phyloP scores from a whole-genome alignment of 1,140 invertebrate species.

The Mycetomoellerius zeteki region DNA sequence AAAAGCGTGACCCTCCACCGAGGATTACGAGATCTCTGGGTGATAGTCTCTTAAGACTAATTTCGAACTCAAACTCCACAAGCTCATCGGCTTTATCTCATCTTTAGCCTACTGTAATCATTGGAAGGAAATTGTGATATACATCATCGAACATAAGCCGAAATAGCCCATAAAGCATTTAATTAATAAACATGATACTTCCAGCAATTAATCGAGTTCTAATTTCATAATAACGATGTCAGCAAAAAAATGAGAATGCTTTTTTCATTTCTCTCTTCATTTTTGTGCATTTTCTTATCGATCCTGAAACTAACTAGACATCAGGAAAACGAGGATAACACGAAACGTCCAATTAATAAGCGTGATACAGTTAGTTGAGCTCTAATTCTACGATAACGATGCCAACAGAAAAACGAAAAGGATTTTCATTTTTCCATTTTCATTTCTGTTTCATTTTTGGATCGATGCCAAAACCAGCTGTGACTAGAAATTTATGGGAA shows the following conservation, averaged over 20 bases:
- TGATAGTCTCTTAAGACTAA: slow-evolving; percentile 40
- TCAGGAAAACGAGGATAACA: neutral
- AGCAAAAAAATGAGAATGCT: neutral
- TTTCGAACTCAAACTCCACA: slow-evolving; percentile 59
- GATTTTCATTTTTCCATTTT: slow-evolving; percentile 10
- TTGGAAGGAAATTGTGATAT: slow-evolving; percentile 47
- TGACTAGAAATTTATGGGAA: neutral
- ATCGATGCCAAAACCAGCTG: neutral
- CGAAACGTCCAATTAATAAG: neutral
- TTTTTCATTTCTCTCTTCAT: neutral
- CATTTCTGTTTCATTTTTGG: slow-evolving; percentile 1
- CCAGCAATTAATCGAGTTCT: neutral
- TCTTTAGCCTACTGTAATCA: slow-evolving; percentile 14
- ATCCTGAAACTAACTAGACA: neutral
- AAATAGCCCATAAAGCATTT: slow-evolving; percentile 1
- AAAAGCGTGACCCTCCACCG: neutral
- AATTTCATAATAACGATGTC: neutral
- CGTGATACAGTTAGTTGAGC: neutral
- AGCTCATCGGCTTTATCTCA: slow-evolving; percentile 52
- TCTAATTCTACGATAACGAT: too few species aligned
- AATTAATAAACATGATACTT: slow-evolving; percentile 24
- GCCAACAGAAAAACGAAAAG: neutral
- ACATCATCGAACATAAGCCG: slow-evolving; percentile 23
- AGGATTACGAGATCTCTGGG: slow-evolving; percentile 2
- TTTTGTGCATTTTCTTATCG: neutral